Conservation (phyloP, 2,797 vertebrate species). For the Garrulus glandarius region DNA sequence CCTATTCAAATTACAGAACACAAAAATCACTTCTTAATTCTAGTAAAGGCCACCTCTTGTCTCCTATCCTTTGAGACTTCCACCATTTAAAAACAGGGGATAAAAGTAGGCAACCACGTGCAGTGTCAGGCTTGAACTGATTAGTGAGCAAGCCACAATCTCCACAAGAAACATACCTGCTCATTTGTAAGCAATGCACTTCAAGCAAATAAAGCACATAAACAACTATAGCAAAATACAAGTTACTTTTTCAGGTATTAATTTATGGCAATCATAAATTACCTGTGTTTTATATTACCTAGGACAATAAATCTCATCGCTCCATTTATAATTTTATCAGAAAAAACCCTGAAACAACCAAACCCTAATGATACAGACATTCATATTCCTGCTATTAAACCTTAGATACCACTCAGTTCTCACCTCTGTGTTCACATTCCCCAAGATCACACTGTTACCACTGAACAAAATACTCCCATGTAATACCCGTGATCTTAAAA, state of each 20-base stretch:
- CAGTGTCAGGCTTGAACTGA: neutral
- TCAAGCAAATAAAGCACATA: neutral
- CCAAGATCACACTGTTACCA: neutral
- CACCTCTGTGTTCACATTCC: neutral
- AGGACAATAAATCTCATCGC: neutral
- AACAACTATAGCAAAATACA: neutral
- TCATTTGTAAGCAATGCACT: neutral
- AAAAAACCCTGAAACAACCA: fast-evolving
- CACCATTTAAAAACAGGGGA: neutral
- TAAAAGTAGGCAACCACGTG: neutral
- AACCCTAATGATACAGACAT: neutral
- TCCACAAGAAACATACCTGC: neutral
- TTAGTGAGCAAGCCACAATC: neutral
- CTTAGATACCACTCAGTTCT: neutral
- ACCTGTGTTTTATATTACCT: neutral
- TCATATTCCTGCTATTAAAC: neutral
- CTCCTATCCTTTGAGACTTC: neutral
- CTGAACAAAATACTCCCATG: neutral
- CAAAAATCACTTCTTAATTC: neutral
- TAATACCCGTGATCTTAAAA: neutral
- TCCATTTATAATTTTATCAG: neutral
- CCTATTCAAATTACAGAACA: neutral
- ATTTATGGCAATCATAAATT: neutral
- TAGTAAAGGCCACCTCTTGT: neutral
- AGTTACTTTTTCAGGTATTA: neutral